These are phyloP conservation scores for Coremacera marginata DNA, from an alignment of 2,888 invertebrate species.

Conservation along the genomic window DNA sequence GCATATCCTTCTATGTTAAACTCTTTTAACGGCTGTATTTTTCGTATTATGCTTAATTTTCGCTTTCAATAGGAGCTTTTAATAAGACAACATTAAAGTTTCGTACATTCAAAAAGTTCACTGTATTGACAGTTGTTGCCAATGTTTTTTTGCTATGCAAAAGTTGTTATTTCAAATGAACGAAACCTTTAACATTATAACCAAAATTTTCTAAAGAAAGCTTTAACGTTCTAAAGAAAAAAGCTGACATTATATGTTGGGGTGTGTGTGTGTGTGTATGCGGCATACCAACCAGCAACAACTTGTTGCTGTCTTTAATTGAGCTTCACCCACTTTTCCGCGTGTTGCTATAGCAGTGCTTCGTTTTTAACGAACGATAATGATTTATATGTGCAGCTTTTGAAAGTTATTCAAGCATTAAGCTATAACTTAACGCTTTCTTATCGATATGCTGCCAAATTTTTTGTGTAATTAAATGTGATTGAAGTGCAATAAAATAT, in stretches of 20 bases:
- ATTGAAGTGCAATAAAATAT: background rate
- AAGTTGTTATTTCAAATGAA: background rate
- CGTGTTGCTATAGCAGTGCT: background rate
- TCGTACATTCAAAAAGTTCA: no score
- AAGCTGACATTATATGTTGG: no score
- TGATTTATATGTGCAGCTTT: constrained; percentile 21
- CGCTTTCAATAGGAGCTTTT: no score
- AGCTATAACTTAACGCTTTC: background rate
- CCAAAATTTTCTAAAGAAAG: no score
- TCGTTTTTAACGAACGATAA: background rate
- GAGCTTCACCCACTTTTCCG: background rate
- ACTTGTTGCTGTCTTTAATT: background rate
- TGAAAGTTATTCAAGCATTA: constrained; percentile 9
- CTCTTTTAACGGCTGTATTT: no score
- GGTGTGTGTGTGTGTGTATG: no score
- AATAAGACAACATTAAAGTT: no score
- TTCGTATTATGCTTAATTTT: no score
- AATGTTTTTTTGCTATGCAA: no score
- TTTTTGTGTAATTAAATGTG: background rate
- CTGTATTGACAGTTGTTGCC: no score
- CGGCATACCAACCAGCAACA: background rate
- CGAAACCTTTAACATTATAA: no score
- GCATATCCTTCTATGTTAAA: no score
- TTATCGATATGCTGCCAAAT: background rate
- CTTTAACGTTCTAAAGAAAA: background rate